Evolutionary conservation across 2,888 invertebrate genomes (phyloP).

Genomic region (Cataglyphis livida): DNA sequence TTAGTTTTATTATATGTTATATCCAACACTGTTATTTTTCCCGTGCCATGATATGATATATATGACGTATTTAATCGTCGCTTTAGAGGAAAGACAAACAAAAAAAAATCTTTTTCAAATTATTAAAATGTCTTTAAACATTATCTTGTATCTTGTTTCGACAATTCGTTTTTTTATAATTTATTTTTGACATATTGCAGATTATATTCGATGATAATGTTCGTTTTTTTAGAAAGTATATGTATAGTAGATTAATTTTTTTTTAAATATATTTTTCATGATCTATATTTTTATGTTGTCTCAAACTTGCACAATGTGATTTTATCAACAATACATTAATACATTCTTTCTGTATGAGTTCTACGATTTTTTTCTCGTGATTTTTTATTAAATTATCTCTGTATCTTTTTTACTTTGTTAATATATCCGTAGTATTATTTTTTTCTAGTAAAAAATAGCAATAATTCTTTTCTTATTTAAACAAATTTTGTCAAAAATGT

Average conservation of each 20-base stretch:
- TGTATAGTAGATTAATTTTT: neutral
- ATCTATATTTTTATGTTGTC: constrained; percentile 9
- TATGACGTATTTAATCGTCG: constrained; percentile 32
- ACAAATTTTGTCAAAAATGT: neutral
- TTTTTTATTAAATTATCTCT: neutral
- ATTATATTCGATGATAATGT: neutral
- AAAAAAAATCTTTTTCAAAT: neutral
- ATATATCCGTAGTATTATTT: neutral
- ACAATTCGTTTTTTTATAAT: constrained; percentile 17
- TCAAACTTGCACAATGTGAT: neutral
- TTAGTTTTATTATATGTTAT: constrained; percentile 24
- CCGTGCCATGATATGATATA: constrained; percentile 34
- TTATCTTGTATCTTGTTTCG: constrained; percentile 9
- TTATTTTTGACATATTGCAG: neutral
- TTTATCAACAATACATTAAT: neutral
- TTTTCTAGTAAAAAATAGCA: neutral
- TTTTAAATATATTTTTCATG: neutral
- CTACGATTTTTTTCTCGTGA: neutral
- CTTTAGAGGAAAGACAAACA: constrained; percentile 10
- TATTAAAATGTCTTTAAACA: neutral
- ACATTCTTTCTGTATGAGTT: neutral
- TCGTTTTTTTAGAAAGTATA: neutral
- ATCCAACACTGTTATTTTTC: constrained; percentile 34
- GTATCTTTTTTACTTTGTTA: neutral
- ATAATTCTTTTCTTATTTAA: neutral